These are phyloP conservation scores for Siniperca obscura DNA, from an alignment of 2,797 vertebrate genomes.

Conservation along the genomic window DNA sequence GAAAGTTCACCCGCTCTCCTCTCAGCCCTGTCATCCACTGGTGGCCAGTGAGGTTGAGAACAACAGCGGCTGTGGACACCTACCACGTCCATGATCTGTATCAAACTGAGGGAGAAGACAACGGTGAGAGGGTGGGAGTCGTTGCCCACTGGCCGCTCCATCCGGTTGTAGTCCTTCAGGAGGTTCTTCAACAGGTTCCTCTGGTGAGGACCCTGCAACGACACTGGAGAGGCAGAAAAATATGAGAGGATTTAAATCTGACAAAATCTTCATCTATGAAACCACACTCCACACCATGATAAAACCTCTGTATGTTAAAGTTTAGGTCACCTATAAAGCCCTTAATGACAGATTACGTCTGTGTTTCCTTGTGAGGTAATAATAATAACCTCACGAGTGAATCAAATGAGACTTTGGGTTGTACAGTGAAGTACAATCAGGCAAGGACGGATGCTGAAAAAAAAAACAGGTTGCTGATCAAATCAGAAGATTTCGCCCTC, in stretches of 20 bases:
- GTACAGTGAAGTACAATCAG: background rate
- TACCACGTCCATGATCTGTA: conserved; percentile 99
- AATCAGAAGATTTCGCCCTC: conserved; percentile 21
- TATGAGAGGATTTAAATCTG: background rate
- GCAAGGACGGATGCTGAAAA: background rate
- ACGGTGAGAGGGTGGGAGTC: conserved; percentile 95
- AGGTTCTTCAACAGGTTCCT: conserved; percentile 94
- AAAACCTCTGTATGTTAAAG: background rate
- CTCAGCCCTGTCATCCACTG: conserved; percentile 53
- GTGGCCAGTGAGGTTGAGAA: background rate
- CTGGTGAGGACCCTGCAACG: conserved; percentile 96
- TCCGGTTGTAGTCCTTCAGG: conserved; percentile 95
- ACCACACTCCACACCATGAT: background rate
- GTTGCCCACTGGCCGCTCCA: conserved; percentile 96
- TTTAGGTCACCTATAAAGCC: background rate
- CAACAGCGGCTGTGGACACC: conserved; percentile 57
- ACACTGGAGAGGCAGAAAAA: conserved; percentile 80
- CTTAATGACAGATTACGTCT: background rate
- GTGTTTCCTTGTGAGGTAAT: background rate
- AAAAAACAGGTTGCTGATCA: conserved; percentile 16
- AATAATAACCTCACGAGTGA: background rate
- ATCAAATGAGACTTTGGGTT: conserved; percentile 8
- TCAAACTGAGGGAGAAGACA: conserved; percentile 91
- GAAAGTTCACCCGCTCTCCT: conserved; percentile 50
- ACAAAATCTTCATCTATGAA: background rate